phyloP scores from a whole-genome alignment of 2,113 vertebrate genomes.

The Atrichornis clamosus region DNA sequence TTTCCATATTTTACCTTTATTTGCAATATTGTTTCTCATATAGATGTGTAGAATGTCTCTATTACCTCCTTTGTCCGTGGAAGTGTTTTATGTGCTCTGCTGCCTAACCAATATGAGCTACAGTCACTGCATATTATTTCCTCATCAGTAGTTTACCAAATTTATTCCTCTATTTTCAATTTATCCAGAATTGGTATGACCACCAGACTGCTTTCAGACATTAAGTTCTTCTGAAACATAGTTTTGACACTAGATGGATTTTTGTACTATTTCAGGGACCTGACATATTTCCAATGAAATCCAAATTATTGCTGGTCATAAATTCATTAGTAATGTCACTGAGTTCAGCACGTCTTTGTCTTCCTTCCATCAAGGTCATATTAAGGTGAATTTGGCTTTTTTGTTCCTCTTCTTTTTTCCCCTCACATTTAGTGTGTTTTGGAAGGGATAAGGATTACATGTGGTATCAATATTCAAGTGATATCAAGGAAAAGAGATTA shows the following conservation, averaged over 20 bases:
- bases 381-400: not conserved
- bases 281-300: not conserved
- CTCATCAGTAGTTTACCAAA: not conserved
- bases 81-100: not conserved
- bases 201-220: not conserved
- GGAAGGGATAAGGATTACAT: not conserved
- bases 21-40: not conserved
- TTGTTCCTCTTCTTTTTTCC: fast-evolving
- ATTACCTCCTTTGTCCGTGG: not conserved
- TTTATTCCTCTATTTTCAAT: not conserved
- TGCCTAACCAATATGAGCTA: not conserved
- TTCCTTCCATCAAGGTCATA: not conserved
- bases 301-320: not conserved
- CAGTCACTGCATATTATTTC: not conserved
- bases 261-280: not conserved
- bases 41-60: not conserved
- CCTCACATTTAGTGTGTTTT: not conserved
- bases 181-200: not conserved
- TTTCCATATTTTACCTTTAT: not conserved
- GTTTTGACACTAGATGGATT: not conserved
- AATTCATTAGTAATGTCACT: not conserved
- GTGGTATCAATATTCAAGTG: slow-evolving; percentile 20
- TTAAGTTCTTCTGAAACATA: not conserved
- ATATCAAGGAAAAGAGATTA: not conserved
- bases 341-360: not conserved